Evolutionary conservation across 2,797 vertebrate genomes (phyloP).

Genomic region (Takifugu ocellatus): DNA sequence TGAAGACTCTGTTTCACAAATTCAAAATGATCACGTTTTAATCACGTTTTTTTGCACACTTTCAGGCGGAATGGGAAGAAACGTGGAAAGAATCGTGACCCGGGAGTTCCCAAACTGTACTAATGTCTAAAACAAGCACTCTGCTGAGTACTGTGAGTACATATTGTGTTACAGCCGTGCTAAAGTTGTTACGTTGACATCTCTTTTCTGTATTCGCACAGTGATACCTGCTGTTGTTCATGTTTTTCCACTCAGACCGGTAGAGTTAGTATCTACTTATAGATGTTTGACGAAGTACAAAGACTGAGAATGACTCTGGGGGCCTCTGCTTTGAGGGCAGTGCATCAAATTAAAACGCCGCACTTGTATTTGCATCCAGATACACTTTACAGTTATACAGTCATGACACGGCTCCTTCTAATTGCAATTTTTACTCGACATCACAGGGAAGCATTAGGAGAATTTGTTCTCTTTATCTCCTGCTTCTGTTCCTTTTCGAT

Average conservation of each 20-base stretch:
- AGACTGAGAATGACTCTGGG: constrained; percentile 24
- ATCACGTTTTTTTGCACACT: constrained; percentile 38
- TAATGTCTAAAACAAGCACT: constrained; percentile 83
- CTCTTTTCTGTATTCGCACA: constrained; percentile 37
- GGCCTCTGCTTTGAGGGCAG: constrained; percentile 37
- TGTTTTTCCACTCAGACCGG: constrained; percentile 47
- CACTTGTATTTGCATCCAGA: too few relatives aligned
- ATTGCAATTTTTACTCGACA: too few relatives aligned
- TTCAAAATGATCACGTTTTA: neutral
- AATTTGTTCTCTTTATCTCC: too few relatives aligned
- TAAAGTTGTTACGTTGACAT: constrained; percentile 47
- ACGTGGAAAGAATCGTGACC: constrained; percentile 85
- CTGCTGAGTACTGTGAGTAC: constrained; percentile 53
- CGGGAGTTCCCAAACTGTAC: constrained; percentile 98
- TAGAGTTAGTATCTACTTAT: constrained; percentile 48
- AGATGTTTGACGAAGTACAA: constrained; percentile 31
- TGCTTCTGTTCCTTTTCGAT: too few relatives aligned
- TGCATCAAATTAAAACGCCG: constrained; percentile 17
- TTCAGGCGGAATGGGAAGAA: constrained; percentile 86
- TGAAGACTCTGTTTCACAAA: too few relatives aligned
- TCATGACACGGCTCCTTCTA: too few relatives aligned
- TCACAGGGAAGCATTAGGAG: too few relatives aligned
- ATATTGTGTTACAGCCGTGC: constrained; percentile 56
- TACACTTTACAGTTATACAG: too few relatives aligned
- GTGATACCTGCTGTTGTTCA: constrained; percentile 47